A percentile compares a stretch with the other conserved stretches of the same genome.
Evolutionary conservation across 1,140 invertebrate genomes (phyloP).

Genomic region (Telenomus remus): DNA sequence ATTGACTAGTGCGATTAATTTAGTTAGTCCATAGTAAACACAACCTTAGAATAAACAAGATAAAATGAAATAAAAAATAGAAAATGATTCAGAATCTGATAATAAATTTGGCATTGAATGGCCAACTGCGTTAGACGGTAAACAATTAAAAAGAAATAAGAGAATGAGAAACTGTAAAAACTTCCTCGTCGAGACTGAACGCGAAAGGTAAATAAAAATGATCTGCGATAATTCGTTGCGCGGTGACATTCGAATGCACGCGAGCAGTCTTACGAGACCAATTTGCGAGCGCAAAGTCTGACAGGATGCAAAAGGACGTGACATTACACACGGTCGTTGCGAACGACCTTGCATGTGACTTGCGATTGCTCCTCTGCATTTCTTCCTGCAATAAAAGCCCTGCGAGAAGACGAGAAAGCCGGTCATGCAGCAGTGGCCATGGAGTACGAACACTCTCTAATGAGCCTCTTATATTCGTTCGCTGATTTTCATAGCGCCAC

Average conservation of each 20-base stretch:
- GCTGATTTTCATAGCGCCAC: conserved; percentile 68
- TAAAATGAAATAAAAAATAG: too few relatives aligned
- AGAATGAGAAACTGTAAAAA: too few relatives aligned
- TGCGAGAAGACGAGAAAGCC: conserved; percentile 73
- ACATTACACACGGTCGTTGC: conserved; percentile 55
- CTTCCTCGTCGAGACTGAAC: too few relatives aligned
- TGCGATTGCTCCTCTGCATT: conserved; percentile 65
- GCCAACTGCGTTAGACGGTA: too few relatives aligned
- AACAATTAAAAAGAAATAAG: too few relatives aligned
- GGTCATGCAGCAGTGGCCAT: conserved; percentile 74
- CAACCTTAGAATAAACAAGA: too few relatives aligned
- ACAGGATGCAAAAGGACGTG: conserved; percentile 55
- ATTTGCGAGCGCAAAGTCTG: conserved; percentile 40
- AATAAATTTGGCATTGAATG: too few relatives aligned
- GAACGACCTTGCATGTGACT: conserved; percentile 69
- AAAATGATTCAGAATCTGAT: too few relatives aligned
- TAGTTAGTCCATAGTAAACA: too few relatives aligned
- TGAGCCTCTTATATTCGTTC: conserved; percentile 69
- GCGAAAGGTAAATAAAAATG: too few relatives aligned
- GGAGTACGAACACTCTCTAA: conserved; percentile 76
- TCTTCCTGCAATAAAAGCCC: conserved; percentile 69
- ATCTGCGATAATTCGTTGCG: not conserved
- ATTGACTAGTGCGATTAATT: too few relatives aligned
- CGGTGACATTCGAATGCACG: conserved; percentile 1
- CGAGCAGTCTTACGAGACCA: conserved; percentile 12